Evolutionary conservation across 2,113 vertebrate species (phyloP), one percentile per base, ranked within the genome.

Genomic region (Noturus placidus): DNA sequence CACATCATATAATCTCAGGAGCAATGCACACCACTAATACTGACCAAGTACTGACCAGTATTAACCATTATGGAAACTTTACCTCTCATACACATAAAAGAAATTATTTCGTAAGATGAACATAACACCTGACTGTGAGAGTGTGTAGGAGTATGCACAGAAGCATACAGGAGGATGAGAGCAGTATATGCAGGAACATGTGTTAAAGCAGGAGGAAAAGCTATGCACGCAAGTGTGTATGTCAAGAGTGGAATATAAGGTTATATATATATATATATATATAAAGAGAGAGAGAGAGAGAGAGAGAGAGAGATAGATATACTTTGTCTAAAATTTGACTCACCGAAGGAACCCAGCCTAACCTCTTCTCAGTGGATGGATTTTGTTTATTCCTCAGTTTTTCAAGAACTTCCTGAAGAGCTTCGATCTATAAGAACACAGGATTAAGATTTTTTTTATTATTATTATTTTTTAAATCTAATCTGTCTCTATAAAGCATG

Each of bases 301-400:
- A 42, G 3, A 42, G 38, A 42, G 4, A 42, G 38, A 5, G 4
- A 42, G 42, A 46, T 46, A 10, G 3, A 86, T 46, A 10, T 50
- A 65, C 38, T 38, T 84, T 33, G 30, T 72, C 0, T 50, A 20
- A 78, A 42, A 84, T 79, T 8, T 76, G 7, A 35, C 93, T 56
- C 93, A 96, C 96, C 89, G 81, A 90, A 13, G 95, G 94, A 30
- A 96, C 92, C 94, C 94, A 94, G 90, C 96, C 94, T 42, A 95
- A 92, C 79, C 96, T 95, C 89, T 96, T 97, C 93, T 96, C 94
- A 4, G 91, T 84, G 2, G 92, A 86, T 0, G 93, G 95, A 85
- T 91, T 92, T 79, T 92, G 92, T 89, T 93, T 92, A 89, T 84
- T 93, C 77, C 91, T 94, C 82, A 95, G 88, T 38, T 95, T 93